Conservation (phyloP, 2,113 vertebrate genomes). For the Falco punctatus region DNA sequence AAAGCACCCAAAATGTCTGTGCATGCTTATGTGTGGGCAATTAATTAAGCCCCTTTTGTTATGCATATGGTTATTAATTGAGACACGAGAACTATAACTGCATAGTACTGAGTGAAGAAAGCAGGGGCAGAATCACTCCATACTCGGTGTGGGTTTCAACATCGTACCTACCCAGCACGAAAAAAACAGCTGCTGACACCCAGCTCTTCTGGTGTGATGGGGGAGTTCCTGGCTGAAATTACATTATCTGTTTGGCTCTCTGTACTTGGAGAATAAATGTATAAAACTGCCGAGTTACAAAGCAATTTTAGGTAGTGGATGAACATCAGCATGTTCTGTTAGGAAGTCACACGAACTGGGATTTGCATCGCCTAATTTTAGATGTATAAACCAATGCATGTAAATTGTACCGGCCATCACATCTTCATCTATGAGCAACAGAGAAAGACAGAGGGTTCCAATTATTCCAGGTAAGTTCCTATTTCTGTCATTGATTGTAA, state of each 20-base stretch:
- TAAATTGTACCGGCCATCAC: neutral
- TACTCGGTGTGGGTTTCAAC: accelerated
- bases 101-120: neutral
- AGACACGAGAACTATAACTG: neutral
- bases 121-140: neutral
- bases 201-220: neutral
- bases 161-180: accelerated
- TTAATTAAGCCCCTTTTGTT: neutral
- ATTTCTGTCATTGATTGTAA: neutral
- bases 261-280: neutral
- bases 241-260: accelerated
- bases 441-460: neutral
- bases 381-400: neutral
- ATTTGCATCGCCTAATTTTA: neutral
- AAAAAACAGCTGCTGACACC: neutral
- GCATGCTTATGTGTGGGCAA: accelerated
- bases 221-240: neutral
- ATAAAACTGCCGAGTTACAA: neutral
- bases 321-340: accelerated
- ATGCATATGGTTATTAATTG: neutral
- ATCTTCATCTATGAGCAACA: neutral
- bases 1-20: neutral
- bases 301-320: neutral
- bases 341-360: neutral
- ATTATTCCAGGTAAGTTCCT: neutral